These are phyloP conservation scores for Otolemur garnettii DNA, from an alignment of 2,113 vertebrate genomes.

Conservation along the genomic window DNA sequence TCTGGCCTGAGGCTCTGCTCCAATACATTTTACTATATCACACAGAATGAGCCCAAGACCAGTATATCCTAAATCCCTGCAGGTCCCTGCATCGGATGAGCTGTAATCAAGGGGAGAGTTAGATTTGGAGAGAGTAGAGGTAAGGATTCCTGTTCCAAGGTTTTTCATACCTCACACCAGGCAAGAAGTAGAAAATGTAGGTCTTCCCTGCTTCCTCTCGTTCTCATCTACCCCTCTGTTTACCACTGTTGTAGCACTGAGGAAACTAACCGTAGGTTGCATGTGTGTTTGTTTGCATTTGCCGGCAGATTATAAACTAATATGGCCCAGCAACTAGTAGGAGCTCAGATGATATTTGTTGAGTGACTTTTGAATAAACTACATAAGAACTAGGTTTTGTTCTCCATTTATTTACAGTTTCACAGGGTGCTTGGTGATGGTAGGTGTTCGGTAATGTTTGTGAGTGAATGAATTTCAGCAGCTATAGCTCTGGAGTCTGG, in stretches of 20 bases:
- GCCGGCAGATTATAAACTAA: background rate
- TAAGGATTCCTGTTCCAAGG: background rate
- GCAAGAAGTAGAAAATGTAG: background rate
- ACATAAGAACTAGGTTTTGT: background rate
- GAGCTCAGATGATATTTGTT: background rate
- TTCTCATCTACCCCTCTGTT: background rate
- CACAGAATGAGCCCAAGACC: background rate
- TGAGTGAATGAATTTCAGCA: background rate
- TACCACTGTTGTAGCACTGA: background rate
- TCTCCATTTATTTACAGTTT: background rate
- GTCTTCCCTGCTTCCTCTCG: background rate
- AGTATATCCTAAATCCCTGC: background rate
- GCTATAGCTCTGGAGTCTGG: background rate
- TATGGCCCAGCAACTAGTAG: background rate
- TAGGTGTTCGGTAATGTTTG: background rate
- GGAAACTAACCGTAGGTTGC: background rate
- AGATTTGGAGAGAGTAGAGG: background rate
- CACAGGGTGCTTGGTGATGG: background rate
- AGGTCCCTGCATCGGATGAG: constrained; percentile 26
- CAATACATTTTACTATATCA: constrained; percentile 11
- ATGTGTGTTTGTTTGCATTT: background rate
- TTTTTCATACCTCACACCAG: background rate
- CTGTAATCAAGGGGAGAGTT: constrained; percentile 15
- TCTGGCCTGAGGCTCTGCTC: constrained; percentile 19
- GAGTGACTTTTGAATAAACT: background rate